These are phyloP conservation scores for Fissipunctia ypsillon DNA, from an alignment of 2,888 invertebrate genomes.

Conservation along the genomic window DNA sequence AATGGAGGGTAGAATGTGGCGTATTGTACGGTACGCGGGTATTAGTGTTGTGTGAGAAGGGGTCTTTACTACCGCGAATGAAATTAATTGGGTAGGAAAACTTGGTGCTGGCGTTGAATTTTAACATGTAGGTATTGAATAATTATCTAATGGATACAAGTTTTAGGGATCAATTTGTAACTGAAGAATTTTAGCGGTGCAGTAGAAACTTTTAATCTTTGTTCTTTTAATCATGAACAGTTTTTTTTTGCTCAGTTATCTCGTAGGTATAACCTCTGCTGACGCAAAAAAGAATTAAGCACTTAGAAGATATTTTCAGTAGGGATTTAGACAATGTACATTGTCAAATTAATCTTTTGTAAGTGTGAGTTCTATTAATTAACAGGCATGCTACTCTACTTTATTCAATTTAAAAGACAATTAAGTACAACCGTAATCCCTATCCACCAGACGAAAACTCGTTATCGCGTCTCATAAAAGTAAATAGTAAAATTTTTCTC, in stretches of 20 bases:
- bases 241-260: background rate
- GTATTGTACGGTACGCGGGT: constrained; percentile 37
- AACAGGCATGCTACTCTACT: background rate
- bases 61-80: constrained; percentile 15
- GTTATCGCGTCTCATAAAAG: constrained; percentile 8
- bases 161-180: background rate
- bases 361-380: background rate
- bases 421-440: constrained; percentile 3
- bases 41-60: constrained; percentile 15
- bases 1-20: constrained; percentile 39
- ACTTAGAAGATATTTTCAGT: too few species aligned
- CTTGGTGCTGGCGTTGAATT: background rate
- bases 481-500: constrained; percentile 16
- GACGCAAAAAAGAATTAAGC: background rate
- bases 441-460: background rate
- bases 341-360: background rate
- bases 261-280: background rate
- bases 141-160: background rate
- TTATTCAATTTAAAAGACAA: constrained; percentile 23
- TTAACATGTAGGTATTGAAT: background rate
- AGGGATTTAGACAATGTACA: background rate
- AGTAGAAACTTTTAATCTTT: background rate
- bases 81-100: constrained; percentile 15
- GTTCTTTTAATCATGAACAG: background rate
- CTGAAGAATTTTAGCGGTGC: too few species aligned